phyloP scores from a whole-genome alignment of 2,797 vertebrate genomes.

The Octomys mimax region DNA sequence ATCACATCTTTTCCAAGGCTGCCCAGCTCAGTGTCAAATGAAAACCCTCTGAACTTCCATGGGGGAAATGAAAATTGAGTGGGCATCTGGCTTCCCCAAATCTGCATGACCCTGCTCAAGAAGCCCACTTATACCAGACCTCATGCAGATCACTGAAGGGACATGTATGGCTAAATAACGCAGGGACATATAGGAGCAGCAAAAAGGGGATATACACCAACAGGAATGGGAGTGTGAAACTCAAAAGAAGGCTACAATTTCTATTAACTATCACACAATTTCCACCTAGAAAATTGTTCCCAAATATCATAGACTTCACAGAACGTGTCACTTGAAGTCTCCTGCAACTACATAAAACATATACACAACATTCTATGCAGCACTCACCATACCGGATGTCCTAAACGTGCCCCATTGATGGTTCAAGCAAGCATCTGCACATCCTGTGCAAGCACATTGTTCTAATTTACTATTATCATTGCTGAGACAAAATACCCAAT shows the following conservation, averaged over 20 bases:
- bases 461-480: background rate
- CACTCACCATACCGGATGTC: background rate
- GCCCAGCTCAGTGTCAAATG: background rate
- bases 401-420: background rate
- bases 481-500: background rate
- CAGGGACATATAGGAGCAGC: background rate
- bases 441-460: background rate
- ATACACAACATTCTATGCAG: background rate
- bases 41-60: background rate
- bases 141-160: background rate
- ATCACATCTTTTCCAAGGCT: background rate
- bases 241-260: background rate
- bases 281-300: background rate
- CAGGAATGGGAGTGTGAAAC: background rate
- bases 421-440: background rate
- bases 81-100: background rate
- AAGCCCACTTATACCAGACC: background rate
- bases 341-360: background rate
- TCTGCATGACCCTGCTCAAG: background rate
- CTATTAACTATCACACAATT: background rate
- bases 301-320: background rate
- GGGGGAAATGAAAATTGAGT: background rate
- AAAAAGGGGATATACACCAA: background rate
- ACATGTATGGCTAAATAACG: background rate
- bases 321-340: background rate